These are phyloP conservation scores for Dione juno DNA, from an alignment of 2,888 invertebrate genomes.

Conservation along the genomic window DNA sequence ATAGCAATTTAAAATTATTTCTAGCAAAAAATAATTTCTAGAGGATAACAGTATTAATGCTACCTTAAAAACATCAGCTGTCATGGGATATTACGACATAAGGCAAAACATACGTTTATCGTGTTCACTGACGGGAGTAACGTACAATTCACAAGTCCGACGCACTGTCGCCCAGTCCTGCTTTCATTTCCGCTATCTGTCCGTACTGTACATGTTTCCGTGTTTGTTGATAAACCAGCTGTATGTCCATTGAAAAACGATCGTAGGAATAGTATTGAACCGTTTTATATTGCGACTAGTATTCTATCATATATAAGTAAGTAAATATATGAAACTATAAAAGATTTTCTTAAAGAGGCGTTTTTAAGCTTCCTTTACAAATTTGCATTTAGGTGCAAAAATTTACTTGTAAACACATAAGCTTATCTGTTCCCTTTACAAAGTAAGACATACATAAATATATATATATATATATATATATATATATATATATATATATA, in stretches of 20 bases:
- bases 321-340: too few relatives aligned
- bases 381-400: neutral
- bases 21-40: too few relatives aligned
- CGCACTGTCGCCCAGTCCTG: conserved; percentile 42
- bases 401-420: neutral
- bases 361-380: too few relatives aligned
- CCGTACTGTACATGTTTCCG: conserved; percentile 37
- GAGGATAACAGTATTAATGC: neutral
- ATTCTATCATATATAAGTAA: too few relatives aligned
- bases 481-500: too few relatives aligned
- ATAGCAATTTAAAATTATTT: too few relatives aligned
- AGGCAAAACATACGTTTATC: conserved; percentile 7
- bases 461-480: too few relatives aligned
- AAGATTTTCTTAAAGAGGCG: too few relatives aligned
- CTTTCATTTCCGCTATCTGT: conserved; percentile 54
- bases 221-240: conserved; percentile 47
- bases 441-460: conserved; percentile 33
- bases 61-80: neutral
- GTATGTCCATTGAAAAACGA: conserved; percentile 34
- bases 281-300: too few relatives aligned
- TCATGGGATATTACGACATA: neutral
- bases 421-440: conserved; percentile 36
- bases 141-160: conserved; percentile 46
- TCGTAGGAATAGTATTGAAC: neutral
- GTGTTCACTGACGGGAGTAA: conserved; percentile 33